Percentiles rank a stretch among this genome's conserved stretches.
Evolutionary conservation across 2,888 invertebrate species (phyloP).

Genomic region (Saturnia japonica): DNA sequence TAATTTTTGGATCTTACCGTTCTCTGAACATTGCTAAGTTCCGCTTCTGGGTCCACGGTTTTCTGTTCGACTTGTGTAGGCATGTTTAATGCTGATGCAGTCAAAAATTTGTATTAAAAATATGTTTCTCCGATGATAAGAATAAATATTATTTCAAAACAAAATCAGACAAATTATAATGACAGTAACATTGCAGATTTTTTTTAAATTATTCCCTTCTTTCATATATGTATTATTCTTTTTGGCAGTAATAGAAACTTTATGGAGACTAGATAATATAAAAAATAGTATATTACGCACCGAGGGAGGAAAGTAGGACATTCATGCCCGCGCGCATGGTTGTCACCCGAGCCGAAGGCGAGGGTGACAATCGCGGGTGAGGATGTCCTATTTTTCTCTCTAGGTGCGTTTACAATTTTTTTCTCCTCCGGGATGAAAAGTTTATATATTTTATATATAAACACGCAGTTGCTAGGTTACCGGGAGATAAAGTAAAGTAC

Average conservation of each 20-base stretch:
- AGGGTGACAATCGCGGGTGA: too few species aligned
- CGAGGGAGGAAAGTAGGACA: too few species aligned
- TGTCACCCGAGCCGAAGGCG: too few species aligned
- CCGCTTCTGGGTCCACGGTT: conserved; percentile 67
- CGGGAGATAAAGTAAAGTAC: too few species aligned
- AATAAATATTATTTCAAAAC: conserved; percentile 11
- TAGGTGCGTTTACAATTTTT: too few species aligned
- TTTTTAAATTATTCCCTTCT: not conserved
- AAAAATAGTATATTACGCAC: not conserved
- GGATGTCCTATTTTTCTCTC: too few species aligned
- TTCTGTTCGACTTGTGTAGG: conserved; percentile 66
- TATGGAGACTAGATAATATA: not conserved
- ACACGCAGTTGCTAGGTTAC: too few species aligned
- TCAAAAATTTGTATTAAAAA: conserved; percentile 14
- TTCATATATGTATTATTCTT: not conserved
- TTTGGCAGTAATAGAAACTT: not conserved
- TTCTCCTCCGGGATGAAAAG: too few species aligned
- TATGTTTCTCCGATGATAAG: not conserved
- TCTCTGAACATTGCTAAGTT: conserved; percentile 71
- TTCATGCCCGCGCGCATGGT: too few species aligned
- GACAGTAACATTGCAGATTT: not conserved
- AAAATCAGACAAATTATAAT: not conserved
- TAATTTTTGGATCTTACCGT: conserved; percentile 47
- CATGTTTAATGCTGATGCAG: conserved; percentile 44
- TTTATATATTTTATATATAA: too few species aligned